A percentile compares a stretch with the other conserved stretches of the same genome.
These are phyloP conservation scores for Xestia rhomboidea DNA, from an alignment of 2,888 invertebrate genomes.

Conservation along the genomic window DNA sequence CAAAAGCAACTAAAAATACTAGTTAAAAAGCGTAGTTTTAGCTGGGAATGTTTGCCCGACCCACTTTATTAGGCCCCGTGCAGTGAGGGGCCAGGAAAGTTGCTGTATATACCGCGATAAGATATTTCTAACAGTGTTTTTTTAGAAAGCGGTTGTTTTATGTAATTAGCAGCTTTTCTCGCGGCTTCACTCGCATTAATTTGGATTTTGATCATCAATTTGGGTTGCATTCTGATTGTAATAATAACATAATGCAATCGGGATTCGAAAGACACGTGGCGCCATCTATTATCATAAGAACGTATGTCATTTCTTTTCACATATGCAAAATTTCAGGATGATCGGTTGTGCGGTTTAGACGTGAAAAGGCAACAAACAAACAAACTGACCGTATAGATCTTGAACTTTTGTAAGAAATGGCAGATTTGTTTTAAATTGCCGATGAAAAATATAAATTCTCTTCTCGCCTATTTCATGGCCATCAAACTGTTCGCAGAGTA, in stretches of 20 bases:
- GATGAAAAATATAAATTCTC: not conserved
- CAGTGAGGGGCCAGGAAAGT: constrained; percentile 71
- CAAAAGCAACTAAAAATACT: constrained; percentile 86
- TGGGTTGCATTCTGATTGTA: no score
- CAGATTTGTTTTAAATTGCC: not conserved
- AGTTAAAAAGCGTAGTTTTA: constrained; percentile 87
- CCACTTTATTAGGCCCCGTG: constrained; percentile 86
- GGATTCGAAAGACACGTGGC: no score
- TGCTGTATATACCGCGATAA: constrained; percentile 32
- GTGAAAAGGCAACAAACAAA: no score
- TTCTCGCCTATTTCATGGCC: constrained; percentile 67
- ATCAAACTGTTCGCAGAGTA: constrained; percentile 71
- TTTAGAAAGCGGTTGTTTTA: not conserved
- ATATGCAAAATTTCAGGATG: no score
- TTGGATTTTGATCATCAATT: no score
- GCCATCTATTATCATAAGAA: no score
- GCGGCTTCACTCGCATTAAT: no score
- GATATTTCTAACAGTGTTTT: not conserved
- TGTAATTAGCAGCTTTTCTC: no score
- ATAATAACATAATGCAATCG: no score
- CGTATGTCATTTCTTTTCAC: no score
- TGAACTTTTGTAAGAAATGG: not conserved
- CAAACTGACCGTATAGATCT: no score
- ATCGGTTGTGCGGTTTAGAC: no score
- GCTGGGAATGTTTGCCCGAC: constrained; percentile 85